Conservation (phyloP, 2,797 vertebrate species). For the Trichosurus vulpecula region DNA sequence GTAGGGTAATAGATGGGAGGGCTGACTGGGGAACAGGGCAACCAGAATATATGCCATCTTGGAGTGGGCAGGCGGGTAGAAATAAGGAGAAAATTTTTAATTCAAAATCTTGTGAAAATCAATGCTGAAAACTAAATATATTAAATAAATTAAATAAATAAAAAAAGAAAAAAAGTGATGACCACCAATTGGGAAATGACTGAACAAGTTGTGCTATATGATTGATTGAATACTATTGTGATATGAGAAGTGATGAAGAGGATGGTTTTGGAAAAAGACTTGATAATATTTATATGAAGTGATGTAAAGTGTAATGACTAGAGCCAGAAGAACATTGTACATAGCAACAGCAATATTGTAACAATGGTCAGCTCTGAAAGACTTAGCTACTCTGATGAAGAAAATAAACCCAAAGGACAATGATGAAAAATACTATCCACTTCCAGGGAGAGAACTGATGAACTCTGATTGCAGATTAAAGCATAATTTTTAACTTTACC, state of each 20-base stretch:
- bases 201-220: neutral
- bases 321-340: too few species aligned
- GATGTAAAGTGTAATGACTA: neutral
- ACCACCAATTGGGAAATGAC: neutral
- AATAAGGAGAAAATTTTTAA: too few species aligned
- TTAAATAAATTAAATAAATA: too few species aligned
- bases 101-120: too few species aligned
- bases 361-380: neutral
- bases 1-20: too few species aligned
- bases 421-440: neutral
- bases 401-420: neutral
- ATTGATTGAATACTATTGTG: neutral
- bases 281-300: neutral
- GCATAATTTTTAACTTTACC: neutral
- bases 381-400: neutral
- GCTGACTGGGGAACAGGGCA: too few species aligned
- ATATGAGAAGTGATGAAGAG: neutral
- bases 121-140: too few species aligned
- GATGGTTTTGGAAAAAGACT: neutral
- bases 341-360: neutral
- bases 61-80: too few species aligned
- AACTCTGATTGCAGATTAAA: neutral
- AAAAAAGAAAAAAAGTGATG: too few species aligned
- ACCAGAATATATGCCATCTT: too few species aligned
- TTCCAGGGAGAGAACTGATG: neutral